phyloP scores from a whole-genome alignment of 2,797 vertebrate genomes.

The Aphelocoma californica region DNA sequence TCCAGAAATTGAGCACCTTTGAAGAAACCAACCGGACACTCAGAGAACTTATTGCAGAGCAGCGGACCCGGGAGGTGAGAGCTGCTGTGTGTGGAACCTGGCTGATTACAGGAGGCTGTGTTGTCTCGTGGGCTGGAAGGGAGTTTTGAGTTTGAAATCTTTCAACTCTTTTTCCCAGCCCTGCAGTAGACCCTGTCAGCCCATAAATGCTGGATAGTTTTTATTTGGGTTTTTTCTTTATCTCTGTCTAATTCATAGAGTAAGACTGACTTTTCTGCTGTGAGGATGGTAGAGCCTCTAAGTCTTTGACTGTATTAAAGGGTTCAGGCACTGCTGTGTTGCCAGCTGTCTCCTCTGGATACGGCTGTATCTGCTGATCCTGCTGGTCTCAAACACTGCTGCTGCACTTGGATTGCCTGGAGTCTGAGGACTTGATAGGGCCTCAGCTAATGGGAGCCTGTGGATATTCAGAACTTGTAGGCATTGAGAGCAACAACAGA shows the following conservation, averaged over 20 bases:
- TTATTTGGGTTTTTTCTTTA: not conserved
- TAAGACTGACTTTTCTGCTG: not conserved
- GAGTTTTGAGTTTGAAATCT: not conserved
- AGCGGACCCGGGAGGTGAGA: conserved; percentile 83
- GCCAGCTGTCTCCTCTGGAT: not conserved
- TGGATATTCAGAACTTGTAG: not conserved
- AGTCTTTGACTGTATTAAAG: not conserved
- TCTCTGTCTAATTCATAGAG: not conserved
- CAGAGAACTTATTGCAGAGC: conserved; percentile 84
- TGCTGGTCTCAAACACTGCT: not conserved
- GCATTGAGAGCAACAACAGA: not conserved
- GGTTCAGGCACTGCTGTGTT: not conserved
- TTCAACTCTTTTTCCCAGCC: not conserved
- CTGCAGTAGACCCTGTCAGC: not conserved
- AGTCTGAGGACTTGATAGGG: not conserved
- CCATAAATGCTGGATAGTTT: not conserved
- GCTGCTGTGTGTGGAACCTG: not conserved
- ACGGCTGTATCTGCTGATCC: not conserved
- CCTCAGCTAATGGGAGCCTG: not conserved
- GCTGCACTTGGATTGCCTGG: not conserved
- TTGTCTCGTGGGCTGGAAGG: not conserved
- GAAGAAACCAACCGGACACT: conserved; percentile 87
- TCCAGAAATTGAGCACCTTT: conserved; percentile 89
- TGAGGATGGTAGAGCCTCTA: not conserved
- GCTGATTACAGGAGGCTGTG: not conserved